Conservation (phyloP, 2,888 invertebrate species). For the Phragmatobia fuliginosa region DNA sequence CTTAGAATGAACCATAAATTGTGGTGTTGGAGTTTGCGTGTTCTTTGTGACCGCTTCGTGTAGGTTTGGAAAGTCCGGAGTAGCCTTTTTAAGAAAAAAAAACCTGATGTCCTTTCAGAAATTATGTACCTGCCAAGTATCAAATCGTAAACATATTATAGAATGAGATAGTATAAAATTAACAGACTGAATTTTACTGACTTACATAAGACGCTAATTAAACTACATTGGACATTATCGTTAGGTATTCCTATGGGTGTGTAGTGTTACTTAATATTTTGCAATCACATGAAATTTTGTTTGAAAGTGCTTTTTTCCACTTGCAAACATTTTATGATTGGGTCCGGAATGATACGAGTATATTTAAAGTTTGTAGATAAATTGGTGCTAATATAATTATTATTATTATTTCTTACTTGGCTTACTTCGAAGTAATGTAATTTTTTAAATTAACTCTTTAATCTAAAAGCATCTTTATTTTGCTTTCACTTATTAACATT, state of each 20-base stretch:
- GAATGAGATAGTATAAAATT: background rate
- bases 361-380: background rate
- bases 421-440: background rate
- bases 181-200: too few species aligned
- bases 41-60: too few species aligned
- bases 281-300: too few species aligned
- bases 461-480: background rate
- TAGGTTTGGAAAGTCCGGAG: too few species aligned
- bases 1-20: too few species aligned
- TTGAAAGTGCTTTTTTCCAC: background rate
- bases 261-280: background rate
- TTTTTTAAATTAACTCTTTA: background rate
- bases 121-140: too few species aligned
- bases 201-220: background rate
- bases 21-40: too few species aligned
- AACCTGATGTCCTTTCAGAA: too few species aligned
- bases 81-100: too few species aligned
- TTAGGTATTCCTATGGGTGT: background rate
- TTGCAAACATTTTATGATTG: background rate
- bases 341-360: background rate
- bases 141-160: background rate
- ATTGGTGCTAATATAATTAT: too few species aligned
- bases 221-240: background rate
- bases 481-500: too few species aligned
- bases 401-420: too few species aligned